Evolutionary conservation across 2,797 vertebrate species (phyloP), one percentile per base, ranked within the genome.

Genomic region (Trematomus bernacchii): DNA sequence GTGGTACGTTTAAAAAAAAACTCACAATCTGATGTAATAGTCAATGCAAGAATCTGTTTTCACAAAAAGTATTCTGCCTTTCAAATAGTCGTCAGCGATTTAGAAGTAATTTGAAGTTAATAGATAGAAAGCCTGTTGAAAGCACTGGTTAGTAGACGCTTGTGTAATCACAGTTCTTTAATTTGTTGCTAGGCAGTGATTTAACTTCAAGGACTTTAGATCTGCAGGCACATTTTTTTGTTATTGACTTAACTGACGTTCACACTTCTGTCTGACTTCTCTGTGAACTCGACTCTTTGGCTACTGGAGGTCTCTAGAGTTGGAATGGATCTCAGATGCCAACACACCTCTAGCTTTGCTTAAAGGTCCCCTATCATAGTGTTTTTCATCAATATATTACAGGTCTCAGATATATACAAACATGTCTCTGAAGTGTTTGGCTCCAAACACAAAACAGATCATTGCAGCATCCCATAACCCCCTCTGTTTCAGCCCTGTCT

Each of bases 261-360:
- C 43, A 54, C 51, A 37, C 6, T 47, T 66, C 58, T 48, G 6
- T 52, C 50, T 72, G 79, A 87, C 66, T 74, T 69, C 61, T 71
- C 21, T 13, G 11, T 79, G 53, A 81, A 67, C 65, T 79, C n/a
- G 15, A 12, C 61, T 76, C 72, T 67, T 30, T 75, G 63, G 76
- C 23, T 77, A 21, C 51, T 46, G 46, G 53, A 60, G 63, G 19
- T 54, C 3, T 66, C 52, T 16, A 15, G 43, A 46, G 40, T 30
- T 37, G 5, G 21, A 58, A 66, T 44, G 6, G 60, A 79, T 69
- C 60, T 19, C 10, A 15, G 58, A 69, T 58, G 58, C 23, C 52
- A 51, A 33, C 30, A 6, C 50, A 71, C 61, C 42, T 59, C 52
- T 2, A 16, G 59, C 43, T 13, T 71, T 27, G 19, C 42, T 55